Evolutionary conservation across 2,113 vertebrate genomes (phyloP).

Genomic region (Seriola quinqueradiata): DNA sequence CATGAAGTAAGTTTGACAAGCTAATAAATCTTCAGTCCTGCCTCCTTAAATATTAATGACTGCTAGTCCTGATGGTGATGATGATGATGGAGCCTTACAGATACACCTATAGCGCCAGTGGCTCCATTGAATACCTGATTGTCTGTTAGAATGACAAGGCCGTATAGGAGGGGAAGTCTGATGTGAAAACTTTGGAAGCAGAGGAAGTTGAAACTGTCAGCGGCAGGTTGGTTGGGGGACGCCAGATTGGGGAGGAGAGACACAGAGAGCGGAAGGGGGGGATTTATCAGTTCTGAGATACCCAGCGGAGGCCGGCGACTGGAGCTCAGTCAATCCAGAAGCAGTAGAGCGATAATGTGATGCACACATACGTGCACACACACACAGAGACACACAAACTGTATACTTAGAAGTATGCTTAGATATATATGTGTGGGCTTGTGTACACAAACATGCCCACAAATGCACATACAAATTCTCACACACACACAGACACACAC

Average conservation of each 20-base stretch:
- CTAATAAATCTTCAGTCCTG: constrained; percentile 61
- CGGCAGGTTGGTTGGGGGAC: constrained; percentile 18
- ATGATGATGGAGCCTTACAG: constrained; percentile 35
- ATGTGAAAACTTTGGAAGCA: constrained; percentile 34
- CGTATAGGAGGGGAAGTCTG: constrained; percentile 2
- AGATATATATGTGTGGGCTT: neutral
- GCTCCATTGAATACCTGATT: constrained; percentile 45
- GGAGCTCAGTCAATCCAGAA: constrained; percentile 41
- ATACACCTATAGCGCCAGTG: constrained; percentile 20
- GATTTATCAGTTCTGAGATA: constrained; percentile 39
- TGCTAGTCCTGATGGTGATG: constrained; percentile 39
- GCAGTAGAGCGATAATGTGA: constrained; percentile 31
- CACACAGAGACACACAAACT: neutral
- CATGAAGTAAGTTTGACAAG: constrained; percentile 39
- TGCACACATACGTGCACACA: constrained; percentile 1
- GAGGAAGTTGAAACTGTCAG: constrained; percentile 17
- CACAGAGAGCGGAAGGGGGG: neutral
- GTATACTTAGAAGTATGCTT: neutral
- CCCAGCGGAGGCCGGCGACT: constrained; percentile 29
- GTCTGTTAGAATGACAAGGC: constrained; percentile 13
- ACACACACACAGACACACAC: neutral
- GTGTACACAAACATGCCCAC: neutral
- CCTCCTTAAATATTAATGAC: constrained; percentile 66
- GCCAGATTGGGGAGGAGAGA: constrained; percentile 23
- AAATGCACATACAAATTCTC: neutral